phyloP scores from a whole-genome alignment of 2,888 invertebrate species.

The Xanthorhoe spadicearia region DNA sequence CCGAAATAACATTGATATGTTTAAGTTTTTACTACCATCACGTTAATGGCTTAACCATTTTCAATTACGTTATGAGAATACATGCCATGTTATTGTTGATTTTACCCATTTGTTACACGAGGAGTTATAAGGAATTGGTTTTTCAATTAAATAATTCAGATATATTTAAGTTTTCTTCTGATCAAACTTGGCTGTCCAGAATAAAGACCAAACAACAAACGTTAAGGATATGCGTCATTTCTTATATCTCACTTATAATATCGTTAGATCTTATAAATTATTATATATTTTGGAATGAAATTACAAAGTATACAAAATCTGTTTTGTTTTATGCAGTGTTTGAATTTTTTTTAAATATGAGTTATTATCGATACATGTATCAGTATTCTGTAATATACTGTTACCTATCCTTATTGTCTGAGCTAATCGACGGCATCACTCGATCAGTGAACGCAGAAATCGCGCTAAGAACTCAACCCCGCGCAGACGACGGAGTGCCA shows the following conservation, averaged over 20 bases:
- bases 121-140: not conserved
- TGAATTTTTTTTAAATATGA: not conserved
- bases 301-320: not conserved
- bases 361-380: not conserved
- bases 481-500: not conserved
- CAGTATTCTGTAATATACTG: constrained; percentile 9
- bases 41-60: not conserved
- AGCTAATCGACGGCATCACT: constrained; percentile 15
- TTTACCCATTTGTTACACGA: not conserved
- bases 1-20: constrained; percentile 9
- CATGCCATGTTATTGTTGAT: not conserved
- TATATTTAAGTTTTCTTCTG: not conserved
- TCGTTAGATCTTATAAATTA: not conserved
- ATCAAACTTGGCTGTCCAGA: not conserved
- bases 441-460: constrained; percentile 12
- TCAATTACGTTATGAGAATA: not conserved
- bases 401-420: constrained; percentile 13
- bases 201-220: not conserved
- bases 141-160: not conserved
- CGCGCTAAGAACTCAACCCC: not conserved
- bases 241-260: not conserved
- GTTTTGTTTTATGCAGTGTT: not conserved
- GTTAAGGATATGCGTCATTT: not conserved
- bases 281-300: not conserved
- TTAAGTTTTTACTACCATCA: not conserved